Evolutionary conservation across 2,113 vertebrate species (phyloP).

Genomic region (Caloenas nicobarica): DNA sequence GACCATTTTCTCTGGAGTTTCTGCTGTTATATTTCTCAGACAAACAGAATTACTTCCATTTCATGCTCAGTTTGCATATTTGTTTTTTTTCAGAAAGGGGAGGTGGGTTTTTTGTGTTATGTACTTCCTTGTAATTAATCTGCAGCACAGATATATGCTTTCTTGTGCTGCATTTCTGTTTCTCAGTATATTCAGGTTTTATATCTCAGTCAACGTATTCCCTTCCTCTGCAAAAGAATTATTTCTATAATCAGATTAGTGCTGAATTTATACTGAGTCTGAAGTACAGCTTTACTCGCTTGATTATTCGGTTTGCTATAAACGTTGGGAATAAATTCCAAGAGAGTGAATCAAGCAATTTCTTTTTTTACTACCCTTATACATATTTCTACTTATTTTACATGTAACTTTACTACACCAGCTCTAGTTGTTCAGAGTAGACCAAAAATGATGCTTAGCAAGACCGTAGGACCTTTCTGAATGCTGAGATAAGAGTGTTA

Average conservation of each 20-base stretch:
- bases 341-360: conserved; percentile 39
- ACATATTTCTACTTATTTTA: conserved; percentile 50
- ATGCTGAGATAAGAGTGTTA: not conserved
- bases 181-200: conserved; percentile 39
- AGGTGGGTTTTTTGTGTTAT: not conserved
- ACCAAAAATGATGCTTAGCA: not conserved
- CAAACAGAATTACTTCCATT: not conserved
- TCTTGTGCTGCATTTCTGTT: conserved; percentile 3
- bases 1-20: not conserved
- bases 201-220: conserved; percentile 54
- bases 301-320: conserved; percentile 67
- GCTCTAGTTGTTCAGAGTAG: not conserved
- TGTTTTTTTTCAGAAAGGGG: not conserved
- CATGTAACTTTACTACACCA: not conserved
- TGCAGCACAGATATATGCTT: not conserved
- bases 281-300: conserved; percentile 61
- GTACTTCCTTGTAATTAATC: conserved; percentile 21
- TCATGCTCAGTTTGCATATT: not conserved
- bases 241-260: conserved; percentile 70
- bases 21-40: not conserved
- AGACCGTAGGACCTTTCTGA: not conserved
- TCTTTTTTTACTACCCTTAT: conserved; percentile 24
- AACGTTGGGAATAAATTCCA: conserved; percentile 64
- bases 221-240: conserved; percentile 60
- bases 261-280: conserved; percentile 59